Percentiles rank a stretch among this genome's conserved stretches.
phyloP scores from a whole-genome alignment of 2,113 vertebrate genomes.

The Malaclemys terrapin region DNA sequence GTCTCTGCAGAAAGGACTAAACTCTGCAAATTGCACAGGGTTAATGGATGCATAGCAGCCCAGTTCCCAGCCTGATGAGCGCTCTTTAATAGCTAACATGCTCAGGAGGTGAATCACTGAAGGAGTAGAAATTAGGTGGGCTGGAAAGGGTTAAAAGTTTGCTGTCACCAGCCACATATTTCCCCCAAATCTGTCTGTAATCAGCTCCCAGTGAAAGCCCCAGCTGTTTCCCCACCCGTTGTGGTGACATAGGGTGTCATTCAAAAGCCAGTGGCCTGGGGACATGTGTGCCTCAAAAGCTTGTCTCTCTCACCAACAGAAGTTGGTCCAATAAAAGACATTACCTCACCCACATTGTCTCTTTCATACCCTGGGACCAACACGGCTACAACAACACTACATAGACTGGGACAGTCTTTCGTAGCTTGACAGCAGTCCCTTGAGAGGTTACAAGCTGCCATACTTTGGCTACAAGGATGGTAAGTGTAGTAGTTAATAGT shows the following conservation, averaged over 20 bases:
- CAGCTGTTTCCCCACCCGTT: neutral
- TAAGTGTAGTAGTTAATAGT: neutral
- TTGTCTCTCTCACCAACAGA: no score
- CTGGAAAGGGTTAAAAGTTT: neutral
- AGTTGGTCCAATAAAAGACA: no score
- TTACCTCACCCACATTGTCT: neutral
- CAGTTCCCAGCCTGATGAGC: neutral
- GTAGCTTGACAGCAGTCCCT: no score
- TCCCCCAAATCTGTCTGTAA: neutral
- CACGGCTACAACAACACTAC: neutral
- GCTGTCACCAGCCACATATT: neutral
- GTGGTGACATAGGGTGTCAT: neutral
- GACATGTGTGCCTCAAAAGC: no score
- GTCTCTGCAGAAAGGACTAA: neutral
- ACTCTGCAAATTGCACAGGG: neutral
- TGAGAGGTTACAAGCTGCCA: no score
- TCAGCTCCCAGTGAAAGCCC: neutral
- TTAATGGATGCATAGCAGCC: neutral
- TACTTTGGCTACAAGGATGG: neutral
- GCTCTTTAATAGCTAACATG: neutral
- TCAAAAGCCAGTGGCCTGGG: neutral
- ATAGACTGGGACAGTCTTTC: neutral
- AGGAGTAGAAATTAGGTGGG: neutral
- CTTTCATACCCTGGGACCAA: neutral
- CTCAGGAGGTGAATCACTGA: neutral